A percentile compares a stretch with the other conserved stretches of the same genome.
phyloP scores from a whole-genome alignment of 2,888 invertebrate species.

The Orchesellides sinensis region DNA sequence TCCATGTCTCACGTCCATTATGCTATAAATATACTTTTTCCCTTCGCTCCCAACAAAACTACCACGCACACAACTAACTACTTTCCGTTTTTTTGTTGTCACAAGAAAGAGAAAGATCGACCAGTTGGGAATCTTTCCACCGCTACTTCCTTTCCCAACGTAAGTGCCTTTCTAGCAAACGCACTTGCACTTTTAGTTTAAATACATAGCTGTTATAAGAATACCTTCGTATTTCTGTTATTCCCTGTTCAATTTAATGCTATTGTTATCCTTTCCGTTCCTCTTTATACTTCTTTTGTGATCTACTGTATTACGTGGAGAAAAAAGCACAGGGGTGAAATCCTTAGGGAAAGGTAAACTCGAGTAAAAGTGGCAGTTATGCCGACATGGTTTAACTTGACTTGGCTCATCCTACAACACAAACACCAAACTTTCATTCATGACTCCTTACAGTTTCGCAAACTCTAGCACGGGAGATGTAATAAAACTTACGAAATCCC shows the following conservation, averaged over 20 bases:
- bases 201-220: slow-evolving; percentile 3
- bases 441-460: slow-evolving; percentile 7
- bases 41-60: not conserved
- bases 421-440: slow-evolving; percentile 4
- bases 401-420: slow-evolving; percentile 4
- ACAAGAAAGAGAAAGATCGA: slow-evolving; percentile 41
- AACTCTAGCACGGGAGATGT: too few species aligned
- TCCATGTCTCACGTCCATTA: slow-evolving; percentile 7
- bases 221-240: not conserved
- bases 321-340: slow-evolving; percentile 61
- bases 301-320: not conserved
- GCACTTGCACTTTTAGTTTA: slow-evolving; percentile 1
- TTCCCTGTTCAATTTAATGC: not conserved
- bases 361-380: slow-evolving; percentile 74
- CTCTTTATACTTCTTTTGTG: slow-evolving; percentile 9
- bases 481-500: too few species aligned
- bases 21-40: slow-evolving; percentile 5
- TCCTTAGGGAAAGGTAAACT: slow-evolving; percentile 73
- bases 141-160: not conserved
- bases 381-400: slow-evolving; percentile 50
- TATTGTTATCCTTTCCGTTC: slow-evolving; percentile 7
- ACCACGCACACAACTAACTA: not conserved
- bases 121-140: slow-evolving; percentile 38
- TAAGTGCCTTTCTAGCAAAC: slow-evolving; percentile 12
- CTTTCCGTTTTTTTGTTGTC: slow-evolving; percentile 1